These are phyloP conservation scores for Pocillopora damicornis DNA, from an alignment of 64 coral and sea anemone genomes.

Conservation along the genomic window DNA sequence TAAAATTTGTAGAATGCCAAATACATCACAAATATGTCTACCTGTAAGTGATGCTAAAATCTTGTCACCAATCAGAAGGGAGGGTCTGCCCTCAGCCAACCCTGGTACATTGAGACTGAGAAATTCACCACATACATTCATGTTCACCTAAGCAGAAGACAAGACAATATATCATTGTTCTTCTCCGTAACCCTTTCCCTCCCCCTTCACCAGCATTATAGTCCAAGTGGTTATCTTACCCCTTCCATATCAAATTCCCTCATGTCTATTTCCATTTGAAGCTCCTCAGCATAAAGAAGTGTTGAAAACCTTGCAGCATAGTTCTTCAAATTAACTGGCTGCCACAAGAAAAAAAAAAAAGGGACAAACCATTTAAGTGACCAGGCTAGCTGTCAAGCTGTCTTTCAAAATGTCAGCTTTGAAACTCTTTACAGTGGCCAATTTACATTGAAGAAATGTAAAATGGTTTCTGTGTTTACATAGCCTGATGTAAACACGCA, in stretches of 20 bases:
- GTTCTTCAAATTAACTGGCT: slow-evolving; percentile 70
- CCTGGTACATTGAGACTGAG: slow-evolving; percentile 85
- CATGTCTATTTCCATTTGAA: slow-evolving; percentile 96
- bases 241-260: slow-evolving; percentile 88
- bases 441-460: no score
- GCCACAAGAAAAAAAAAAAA: not conserved
- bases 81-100: slow-evolving; percentile 92
- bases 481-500: no score
- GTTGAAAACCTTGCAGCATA: slow-evolving; percentile 78
- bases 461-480: no score
- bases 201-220: not conserved
- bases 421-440: no score
- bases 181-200: not conserved
- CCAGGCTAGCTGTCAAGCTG: no score
- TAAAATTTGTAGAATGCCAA: not conserved
- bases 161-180: not conserved
- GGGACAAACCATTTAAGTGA: not conserved
- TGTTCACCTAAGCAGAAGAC: slow-evolving; percentile 46
- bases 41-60: slow-evolving; percentile 67
- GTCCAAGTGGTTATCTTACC: slow-evolving; percentile 15
- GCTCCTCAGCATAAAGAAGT: slow-evolving; percentile 80
- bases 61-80: slow-evolving; percentile 82
- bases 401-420: no score
- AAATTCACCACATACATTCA: slow-evolving; percentile 73
- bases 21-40: not conserved